Base-by-base conservation (phyloP, 2,888 invertebrate species). In the Metellina segmentata region DNA sequence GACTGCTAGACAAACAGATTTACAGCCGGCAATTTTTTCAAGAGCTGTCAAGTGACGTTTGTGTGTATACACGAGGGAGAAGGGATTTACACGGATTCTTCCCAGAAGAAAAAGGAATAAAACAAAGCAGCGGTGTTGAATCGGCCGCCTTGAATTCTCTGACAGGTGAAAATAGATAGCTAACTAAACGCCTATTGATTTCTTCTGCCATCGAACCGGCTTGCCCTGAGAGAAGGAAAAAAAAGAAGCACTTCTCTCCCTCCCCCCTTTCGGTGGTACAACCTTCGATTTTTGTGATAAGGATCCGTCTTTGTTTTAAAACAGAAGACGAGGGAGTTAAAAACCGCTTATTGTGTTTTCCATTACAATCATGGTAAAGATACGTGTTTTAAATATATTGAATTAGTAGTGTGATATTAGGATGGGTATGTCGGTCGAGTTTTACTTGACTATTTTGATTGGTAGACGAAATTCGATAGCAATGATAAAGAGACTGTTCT, bases 121-220 rank as follows among this genome's bases (percentile, higher is more conserved):
- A 51, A 78, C 19, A 51, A 81, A 74, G 72, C 70, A 78, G 78
- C 81, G 71, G 78, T 85, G 89, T 89, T 89, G 89, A 89, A 89
- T 89, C 72, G 89, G 53, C 91, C 70, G 82, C 82, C 82, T 87
- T 20, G 87, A 87, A 91, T 87, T 79, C 87, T 72, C 19, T 91
- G 91, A 91, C 91, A 91, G 91, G 91, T 87, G 82, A 83, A 87
- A 91, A 91, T 91, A 91, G 87, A 91, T 91, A 91, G 87, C 91
- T 91, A 91, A 91, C 87, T 91, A 91, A 87, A 87, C 87, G 91
- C 48, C 72, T 85, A 81, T 91, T 87, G 89, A 89, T 89, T 89
- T 89, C 85, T 72, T 2, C 61, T 61, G 61, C 74, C 81, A 89
- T 89, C 83, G 89, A 89, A 79, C 89, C 71, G 75, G 34, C 34